These are phyloP conservation scores for Cyphomyrus plagiostoma DNA, from an alignment of 2,113 vertebrate genomes.

Conservation along the genomic window DNA sequence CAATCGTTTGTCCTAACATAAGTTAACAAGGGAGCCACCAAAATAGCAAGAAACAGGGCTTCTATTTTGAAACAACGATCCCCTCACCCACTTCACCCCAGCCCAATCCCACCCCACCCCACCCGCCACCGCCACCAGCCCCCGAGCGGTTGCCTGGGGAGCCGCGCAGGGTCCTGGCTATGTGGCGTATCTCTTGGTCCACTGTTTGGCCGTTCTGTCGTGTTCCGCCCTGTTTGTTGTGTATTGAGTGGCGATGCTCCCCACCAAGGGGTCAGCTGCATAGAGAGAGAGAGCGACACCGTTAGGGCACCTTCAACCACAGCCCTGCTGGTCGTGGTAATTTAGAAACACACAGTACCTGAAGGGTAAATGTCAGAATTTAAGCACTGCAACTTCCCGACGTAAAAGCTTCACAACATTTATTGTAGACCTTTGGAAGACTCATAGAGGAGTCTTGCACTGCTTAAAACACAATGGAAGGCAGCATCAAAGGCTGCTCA, in stretches of 20 bases:
- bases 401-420: not conserved
- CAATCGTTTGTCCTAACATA: conserved; percentile 43
- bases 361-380: not conserved
- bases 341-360: not conserved
- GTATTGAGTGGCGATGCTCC: conserved; percentile 69
- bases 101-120: not conserved
- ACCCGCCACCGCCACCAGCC: not conserved
- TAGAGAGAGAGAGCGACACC: not conserved
- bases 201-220: conserved; percentile 71
- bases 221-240: conserved; percentile 65
- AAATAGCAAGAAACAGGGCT: conserved; percentile 45
- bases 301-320: not conserved
- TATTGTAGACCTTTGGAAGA: not conserved
- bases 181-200: conserved; percentile 71
- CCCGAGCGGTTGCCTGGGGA: conserved; percentile 8
- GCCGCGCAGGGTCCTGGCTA: conserved; percentile 30
- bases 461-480: not conserved
- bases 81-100: not conserved
- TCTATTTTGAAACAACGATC: conserved; percentile 40
- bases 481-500: not conserved
- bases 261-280: conserved; percentile 65
- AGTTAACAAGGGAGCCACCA: conserved; percentile 40
- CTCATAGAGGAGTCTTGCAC: not conserved
- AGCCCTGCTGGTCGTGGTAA: not conserved
- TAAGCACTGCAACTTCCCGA: not conserved